Percentiles rank a stretch among this genome's conserved stretches.
Evolutionary conservation across 2,113 vertebrate genomes (phyloP).

Genomic region (Entosphenus tridentatus): DNA sequence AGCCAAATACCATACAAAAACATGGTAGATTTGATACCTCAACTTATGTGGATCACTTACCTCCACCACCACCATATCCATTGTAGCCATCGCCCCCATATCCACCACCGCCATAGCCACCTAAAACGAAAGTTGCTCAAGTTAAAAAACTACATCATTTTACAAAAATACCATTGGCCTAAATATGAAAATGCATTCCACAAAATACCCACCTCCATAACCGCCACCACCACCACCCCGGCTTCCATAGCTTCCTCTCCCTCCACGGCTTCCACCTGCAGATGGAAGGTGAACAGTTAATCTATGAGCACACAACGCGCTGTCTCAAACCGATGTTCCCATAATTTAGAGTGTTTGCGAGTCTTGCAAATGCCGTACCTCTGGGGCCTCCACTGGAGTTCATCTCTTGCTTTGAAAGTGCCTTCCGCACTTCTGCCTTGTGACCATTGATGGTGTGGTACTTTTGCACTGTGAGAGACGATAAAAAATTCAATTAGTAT

Average conservation of each 20-base stretch:
- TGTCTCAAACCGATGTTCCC: no score
- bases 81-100: not conserved
- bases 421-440: conserved; percentile 76
- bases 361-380: no score
- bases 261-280: not conserved
- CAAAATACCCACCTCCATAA: not conserved
- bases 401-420: conserved; percentile 63
- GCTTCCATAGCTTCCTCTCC: not conserved
- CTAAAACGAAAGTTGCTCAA: not conserved
- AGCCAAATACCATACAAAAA: no score
- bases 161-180: no score
- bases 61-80: conserved; percentile 1
- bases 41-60: not conserved
- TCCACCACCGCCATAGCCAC: not conserved
- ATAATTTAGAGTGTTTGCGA: no score
- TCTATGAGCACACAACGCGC: no score
- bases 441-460: conserved; percentile 67
- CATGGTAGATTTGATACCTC: no score
- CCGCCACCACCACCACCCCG: not conserved
- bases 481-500: no score
- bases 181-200: no score
- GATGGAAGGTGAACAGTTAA: no score
- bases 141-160: no score
- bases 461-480: conserved; percentile 43
- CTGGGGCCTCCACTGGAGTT: conserved; percentile 17